Evolutionary conservation across 92 coral and sea anemone genomes (phyloP).

Genomic region (Zoanthus gigantus): DNA sequence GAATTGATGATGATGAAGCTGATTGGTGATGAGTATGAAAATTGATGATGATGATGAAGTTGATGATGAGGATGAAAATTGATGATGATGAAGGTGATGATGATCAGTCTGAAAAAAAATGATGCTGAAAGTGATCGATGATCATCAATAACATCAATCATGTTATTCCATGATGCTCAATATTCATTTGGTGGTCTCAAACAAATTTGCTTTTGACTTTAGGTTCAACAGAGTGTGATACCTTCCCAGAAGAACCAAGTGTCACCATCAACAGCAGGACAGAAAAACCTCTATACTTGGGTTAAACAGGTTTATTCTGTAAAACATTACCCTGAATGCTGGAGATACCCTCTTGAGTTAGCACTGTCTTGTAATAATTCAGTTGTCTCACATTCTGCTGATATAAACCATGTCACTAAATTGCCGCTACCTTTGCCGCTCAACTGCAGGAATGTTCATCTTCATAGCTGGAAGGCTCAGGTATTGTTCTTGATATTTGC

Average conservation of each 20-base stretch:
- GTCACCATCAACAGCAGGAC: background rate
- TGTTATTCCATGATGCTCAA: no score
- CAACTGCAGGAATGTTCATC: constrained; percentile 68
- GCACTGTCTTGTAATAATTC: constrained; percentile 43
- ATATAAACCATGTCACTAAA: constrained; percentile 31
- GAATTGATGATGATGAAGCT: no score
- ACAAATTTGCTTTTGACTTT: background rate
- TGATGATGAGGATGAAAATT: no score
- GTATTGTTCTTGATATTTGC: constrained; percentile 34
- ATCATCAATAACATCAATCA: no score
- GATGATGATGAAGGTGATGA: no score
- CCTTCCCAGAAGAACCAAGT: background rate
- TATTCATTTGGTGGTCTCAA: background rate
- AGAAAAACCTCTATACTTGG: constrained; percentile 67
- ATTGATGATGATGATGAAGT: no score
- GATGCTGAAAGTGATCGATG: no score
- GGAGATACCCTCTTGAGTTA: constrained; percentile 77
- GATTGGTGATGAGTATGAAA: no score
- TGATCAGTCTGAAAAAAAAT: no score
- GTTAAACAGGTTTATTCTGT: constrained; percentile 72
- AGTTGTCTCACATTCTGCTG: background rate
- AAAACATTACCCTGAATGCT: constrained; percentile 56
- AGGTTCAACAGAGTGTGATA: background rate
- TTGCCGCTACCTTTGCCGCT: constrained; percentile 76
- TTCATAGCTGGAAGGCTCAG: constrained; percentile 86